Conservation (phyloP, 2,797 vertebrate species). For the Eulemur albifrons region DNA sequence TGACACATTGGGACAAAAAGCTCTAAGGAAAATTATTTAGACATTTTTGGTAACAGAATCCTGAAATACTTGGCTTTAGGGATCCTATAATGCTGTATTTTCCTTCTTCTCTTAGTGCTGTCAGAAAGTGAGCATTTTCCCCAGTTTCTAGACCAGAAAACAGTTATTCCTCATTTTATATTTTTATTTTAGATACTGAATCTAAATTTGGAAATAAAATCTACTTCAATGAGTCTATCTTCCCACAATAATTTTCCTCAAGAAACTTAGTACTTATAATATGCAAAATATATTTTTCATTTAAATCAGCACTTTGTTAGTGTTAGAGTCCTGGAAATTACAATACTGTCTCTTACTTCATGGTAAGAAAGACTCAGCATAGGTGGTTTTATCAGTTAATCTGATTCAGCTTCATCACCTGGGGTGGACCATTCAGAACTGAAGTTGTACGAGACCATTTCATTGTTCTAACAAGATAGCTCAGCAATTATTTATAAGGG, state of each 20-base stretch:
- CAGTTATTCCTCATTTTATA: background rate
- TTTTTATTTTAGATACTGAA: background rate
- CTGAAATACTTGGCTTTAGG: background rate
- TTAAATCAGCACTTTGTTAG: background rate
- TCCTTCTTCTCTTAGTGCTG: background rate
- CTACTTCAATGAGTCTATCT: background rate
- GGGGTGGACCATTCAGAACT: background rate
- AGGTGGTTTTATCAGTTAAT: background rate
- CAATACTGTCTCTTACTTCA: background rate
- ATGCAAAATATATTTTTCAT: background rate
- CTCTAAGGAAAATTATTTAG: background rate
- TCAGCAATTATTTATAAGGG: background rate
- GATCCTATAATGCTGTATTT: rapidly evolving
- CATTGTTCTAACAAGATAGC: background rate
- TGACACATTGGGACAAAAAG: background rate
- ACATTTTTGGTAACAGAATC: background rate
- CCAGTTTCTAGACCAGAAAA: background rate
- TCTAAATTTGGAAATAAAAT: background rate
- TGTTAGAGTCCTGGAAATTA: background rate
- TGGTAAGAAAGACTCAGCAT: background rate
- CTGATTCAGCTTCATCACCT: background rate
- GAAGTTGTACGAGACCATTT: background rate
- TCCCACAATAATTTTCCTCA: background rate
- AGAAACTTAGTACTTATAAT: background rate
- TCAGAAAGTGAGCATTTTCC: background rate